These are phyloP conservation scores for Pammene fasciana DNA, from an alignment of 2,888 invertebrate species.

Conservation along the genomic window DNA sequence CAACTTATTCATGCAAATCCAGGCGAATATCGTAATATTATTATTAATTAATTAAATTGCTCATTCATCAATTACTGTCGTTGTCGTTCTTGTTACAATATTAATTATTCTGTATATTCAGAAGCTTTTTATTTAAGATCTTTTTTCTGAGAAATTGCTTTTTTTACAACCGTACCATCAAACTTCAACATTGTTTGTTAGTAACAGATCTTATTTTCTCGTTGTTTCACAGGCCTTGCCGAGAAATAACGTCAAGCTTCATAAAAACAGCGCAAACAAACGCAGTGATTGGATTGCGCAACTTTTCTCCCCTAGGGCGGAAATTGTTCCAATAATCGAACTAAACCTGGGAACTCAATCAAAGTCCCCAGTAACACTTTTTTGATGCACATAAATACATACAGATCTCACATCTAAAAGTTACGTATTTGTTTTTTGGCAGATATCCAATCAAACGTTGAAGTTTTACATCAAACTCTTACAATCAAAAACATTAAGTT, in stretches of 20 bases:
- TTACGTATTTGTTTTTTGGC: background rate
- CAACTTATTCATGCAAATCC: no score
- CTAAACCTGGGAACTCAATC: slow-evolving; percentile 11
- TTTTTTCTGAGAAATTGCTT: no score
- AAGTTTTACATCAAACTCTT: no score
- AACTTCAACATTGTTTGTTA: background rate
- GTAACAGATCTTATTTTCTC: background rate
- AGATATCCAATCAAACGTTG: no score
- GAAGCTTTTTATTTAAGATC: no score
- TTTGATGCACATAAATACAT: background rate
- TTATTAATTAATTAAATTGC: no score
- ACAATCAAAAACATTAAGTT: no score
- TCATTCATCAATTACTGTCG: no score
- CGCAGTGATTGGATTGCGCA: slow-evolving; percentile 8
- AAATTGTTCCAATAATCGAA: slow-evolving; percentile 13
- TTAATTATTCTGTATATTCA: no score
- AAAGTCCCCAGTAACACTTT: background rate
- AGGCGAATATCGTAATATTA: no score
- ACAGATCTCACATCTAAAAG: background rate
- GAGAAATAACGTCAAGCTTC: background rate
- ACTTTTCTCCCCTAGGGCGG: slow-evolving; percentile 17
- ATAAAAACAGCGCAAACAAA: slow-evolving; percentile 16
- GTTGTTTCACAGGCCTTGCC: background rate
- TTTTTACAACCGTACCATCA: background rate
- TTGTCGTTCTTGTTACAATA: no score